Base-by-base conservation (phyloP, 2,113 vertebrate genomes). In the Pelmatolapia mariae region DNA sequence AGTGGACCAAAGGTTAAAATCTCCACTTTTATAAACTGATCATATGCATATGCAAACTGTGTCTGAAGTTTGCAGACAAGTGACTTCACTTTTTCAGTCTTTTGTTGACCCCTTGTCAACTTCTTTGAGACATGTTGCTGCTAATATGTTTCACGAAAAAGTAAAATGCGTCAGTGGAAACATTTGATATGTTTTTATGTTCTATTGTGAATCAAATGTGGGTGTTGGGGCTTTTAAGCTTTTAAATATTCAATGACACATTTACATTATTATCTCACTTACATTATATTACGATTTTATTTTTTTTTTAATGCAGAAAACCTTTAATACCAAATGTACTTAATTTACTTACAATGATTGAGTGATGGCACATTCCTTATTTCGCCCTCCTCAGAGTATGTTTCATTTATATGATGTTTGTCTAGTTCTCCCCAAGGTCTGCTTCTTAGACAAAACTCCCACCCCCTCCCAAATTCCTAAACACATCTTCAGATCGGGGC, bases 371-470 rank as follows among this genome's bases (percentile, higher is more conserved):
- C 57, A 87, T 92, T 91, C 80, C 81, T 92, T 13, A 54, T 57
- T 56, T 85, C 2, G 36, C n/a, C 22, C 40, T 81, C 71, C 80
- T 84, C 15, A 7, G 24, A 86, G 50, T 6, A 10, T 56, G 57
- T 79, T 78, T 89, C 81, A 89, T 84, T 5, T 54, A 68, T 59
- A 54, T 36, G 50, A 56, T 92, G 86, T 88, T 89, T 33, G 31
- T 91, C 76, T 57, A 89, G 36, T 81, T 63, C 71, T 92, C 83
- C 73, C 73, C 26, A 85, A 80, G 13, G 24, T 84, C 83, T 83
- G 40, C 86, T 87, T 73, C 56, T 85, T 89, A 91, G 84, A 90
- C 86, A 87, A 80, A 89, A 43, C 53, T 73, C 52, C 81, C 24
- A 19, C 43, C 71, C 73, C 18, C 73, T 33, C 43, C 18, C 38